phyloP scores from a whole-genome alignment of 2,113 vertebrate species.

The Holacanthus passer region DNA sequence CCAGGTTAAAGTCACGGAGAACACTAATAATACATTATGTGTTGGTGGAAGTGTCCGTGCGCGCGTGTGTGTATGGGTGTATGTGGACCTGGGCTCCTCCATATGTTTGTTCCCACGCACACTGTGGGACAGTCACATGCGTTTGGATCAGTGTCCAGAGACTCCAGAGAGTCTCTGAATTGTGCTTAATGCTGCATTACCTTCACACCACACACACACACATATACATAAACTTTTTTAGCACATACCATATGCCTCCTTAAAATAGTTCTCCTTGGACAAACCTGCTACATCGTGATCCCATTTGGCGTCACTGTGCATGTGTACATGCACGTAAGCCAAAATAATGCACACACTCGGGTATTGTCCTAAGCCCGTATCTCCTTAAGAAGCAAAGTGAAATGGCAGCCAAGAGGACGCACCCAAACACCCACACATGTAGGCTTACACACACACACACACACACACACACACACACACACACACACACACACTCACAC shows the following conservation, averaged over 20 bases:
- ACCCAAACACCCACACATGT: conserved; percentile 25
- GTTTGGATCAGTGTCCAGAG: conserved; percentile 34
- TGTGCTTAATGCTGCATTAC: conserved; percentile 3
- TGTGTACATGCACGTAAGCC: not conserved
- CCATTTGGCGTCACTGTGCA: not conserved
- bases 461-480: conserved; percentile 1
- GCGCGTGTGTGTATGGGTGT: not conserved
- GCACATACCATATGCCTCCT: conserved; percentile 33
- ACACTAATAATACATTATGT: conserved; percentile 62
- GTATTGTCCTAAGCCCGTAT: not conserved
- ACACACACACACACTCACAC: conserved; percentile 32
- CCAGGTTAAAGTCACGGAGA: conserved; percentile 43
- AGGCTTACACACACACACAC: not conserved
- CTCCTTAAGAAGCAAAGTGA: not conserved
- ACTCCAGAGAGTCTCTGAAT: conserved; percentile 7
- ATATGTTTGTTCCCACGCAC: conserved; percentile 73
- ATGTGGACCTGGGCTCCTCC: conserved; percentile 51
- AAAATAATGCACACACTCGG: not conserved
- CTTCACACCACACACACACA: not conserved
- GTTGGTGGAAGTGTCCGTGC: conserved; percentile 16
- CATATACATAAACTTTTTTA: conserved; percentile 24
- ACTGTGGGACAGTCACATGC: conserved; percentile 58
- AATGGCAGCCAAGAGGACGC: conserved; percentile 51
- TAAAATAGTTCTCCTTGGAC: conserved; percentile 24
- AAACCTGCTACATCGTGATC: conserved; percentile 9